These are phyloP conservation scores for Julus scanicus DNA, from an alignment of 2,888 invertebrate genomes.

Conservation along the genomic window DNA sequence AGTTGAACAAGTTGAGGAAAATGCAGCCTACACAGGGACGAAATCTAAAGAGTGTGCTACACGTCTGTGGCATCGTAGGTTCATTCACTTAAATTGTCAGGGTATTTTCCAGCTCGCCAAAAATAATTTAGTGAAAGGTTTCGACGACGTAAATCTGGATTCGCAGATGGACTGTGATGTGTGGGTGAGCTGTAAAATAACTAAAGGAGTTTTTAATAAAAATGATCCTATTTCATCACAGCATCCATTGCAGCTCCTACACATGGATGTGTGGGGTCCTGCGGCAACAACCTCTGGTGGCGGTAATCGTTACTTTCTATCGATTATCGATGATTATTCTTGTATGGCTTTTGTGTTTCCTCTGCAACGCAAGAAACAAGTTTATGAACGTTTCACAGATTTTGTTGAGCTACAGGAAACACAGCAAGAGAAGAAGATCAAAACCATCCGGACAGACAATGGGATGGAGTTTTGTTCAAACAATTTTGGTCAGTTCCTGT, in stretches of 20 bases:
- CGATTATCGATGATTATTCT: neutral
- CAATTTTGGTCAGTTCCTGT: neutral
- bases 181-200: too few relatives aligned
- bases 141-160: too few relatives aligned
- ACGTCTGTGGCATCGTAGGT: too few relatives aligned
- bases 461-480: neutral
- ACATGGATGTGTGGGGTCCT: neutral
- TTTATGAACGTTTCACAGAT: neutral
- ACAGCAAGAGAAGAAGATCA: neutral
- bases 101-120: too few relatives aligned
- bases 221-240: neutral
- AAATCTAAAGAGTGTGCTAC: too few relatives aligned
- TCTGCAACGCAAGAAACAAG: neutral
- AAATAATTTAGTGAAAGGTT: too few relatives aligned
- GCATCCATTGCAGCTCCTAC: neutral
- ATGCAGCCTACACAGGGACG: too few relatives aligned
- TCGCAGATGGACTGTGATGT: too few relatives aligned
- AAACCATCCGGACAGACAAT: neutral
- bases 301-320: neutral
- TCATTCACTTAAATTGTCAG: too few relatives aligned
- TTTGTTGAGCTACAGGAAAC: neutral
- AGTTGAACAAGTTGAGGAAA: too few relatives aligned
- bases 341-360: neutral
- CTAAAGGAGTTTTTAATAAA: too few relatives aligned
- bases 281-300: neutral